Base-by-base conservation (phyloP, 2,888 invertebrate species). In the Quadriops clusia region DNA sequence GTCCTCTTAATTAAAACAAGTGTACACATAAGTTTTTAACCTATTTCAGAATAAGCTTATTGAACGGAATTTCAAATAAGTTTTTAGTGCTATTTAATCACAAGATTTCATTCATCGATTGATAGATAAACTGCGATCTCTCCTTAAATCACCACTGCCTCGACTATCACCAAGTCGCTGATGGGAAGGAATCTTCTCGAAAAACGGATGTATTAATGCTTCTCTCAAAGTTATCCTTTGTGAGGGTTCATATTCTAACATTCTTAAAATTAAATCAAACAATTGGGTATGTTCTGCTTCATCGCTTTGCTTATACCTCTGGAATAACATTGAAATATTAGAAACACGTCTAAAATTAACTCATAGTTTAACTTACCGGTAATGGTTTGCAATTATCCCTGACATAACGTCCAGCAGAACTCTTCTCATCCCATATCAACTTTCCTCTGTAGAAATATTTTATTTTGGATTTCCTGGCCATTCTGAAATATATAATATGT, bases 391-490 rank as follows among this genome's bases (percentile, higher is more conserved):
- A 97, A 62, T 94, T 94, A 61, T 95, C 94, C 50, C 93, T 74
- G 22, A 99, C 97, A 58, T 97, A 99, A 65, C 93, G 79, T 31
- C 95, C 97, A 36, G 93, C 90, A 28, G 89, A 85, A 54, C 89
- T 90, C 58, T 91, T 89, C 47, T 91, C 90, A 59, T 95, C 93
- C 97, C 97, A 98, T 63, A 93, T 93, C 55, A 98, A 72, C 67
- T 87, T 86, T 31, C 94, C 94, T 59, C 93, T 86, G 65, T 93
- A 90, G 66, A 97, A 98, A 65, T 97, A 98, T 67, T 93, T 94
- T 47, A 93, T 94, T 68, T 91, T 89, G 37, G 87, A 86, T 70
- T 85, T 86, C 44, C 79, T 70, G 28, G 81, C 80, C 83, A 84
- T 83, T 63, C 85, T 84, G 65, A 46, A 69, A 66, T 41, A 38